Conservation (phyloP, 2,113 vertebrate genomes). For the Ammodytes marinus region DNA sequence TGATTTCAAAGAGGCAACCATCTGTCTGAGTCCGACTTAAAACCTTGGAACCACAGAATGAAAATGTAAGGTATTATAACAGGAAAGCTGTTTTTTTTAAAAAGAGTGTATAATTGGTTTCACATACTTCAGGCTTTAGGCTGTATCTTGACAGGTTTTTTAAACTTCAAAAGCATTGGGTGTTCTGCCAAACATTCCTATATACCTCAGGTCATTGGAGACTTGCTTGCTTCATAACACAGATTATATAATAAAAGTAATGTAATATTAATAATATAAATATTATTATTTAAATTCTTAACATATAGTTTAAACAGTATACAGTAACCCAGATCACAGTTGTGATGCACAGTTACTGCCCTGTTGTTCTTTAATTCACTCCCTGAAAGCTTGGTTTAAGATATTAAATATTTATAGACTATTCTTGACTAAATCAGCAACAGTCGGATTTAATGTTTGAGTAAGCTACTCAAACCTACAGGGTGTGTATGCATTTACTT, state of each 20-base stretch:
- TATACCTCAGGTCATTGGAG: background rate
- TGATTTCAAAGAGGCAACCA: constrained; percentile 52
- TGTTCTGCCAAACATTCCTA: background rate
- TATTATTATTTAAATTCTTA: background rate
- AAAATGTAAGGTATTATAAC: constrained; percentile 33
- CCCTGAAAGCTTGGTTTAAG: background rate
- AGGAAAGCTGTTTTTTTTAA: constrained; percentile 11
- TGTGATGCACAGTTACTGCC: background rate
- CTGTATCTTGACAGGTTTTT: background rate
- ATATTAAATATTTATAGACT: background rate
- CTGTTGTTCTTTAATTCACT: no score
- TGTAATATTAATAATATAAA: no score
- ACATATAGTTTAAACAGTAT: background rate
- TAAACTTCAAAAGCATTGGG: background rate
- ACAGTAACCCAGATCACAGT: no score
- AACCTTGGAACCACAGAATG: background rate
- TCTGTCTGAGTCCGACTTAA: constrained; percentile 1
- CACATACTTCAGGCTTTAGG: background rate
- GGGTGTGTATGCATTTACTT: background rate
- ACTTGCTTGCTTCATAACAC: background rate
- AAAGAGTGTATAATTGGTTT: constrained; percentile 10
- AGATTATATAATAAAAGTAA: background rate
- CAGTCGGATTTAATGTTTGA: background rate
- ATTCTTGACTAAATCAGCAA: background rate
- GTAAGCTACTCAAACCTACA: background rate